Base-by-base conservation (phyloP, 2,888 invertebrate genomes). In the Volucella inflata region DNA sequence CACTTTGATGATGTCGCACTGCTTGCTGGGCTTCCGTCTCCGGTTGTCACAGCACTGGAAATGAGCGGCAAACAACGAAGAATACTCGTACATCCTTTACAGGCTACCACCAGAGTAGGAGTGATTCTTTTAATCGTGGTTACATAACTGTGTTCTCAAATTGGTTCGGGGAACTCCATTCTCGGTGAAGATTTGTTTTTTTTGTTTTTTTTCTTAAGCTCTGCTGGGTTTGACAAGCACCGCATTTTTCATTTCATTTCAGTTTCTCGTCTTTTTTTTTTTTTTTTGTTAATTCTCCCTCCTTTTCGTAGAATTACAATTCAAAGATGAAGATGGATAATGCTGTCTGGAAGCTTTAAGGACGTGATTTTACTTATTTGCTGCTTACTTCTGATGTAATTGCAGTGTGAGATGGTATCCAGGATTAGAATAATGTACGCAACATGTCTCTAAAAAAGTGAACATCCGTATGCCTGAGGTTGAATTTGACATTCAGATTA, bases 1-100 rank as follows among this genome's bases (percentile, higher is more conserved):
- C 85, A 85, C 85, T 85, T 85, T 85, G 81, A 85, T 81, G 72
- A 85, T 76, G 68, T 67, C 64, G 51, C 67, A 67, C 55, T 72
- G 81, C 76, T 81, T 77, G 80, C 59, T 80, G 60, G 67, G 50
- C 71, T 71, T 76, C 84, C 74, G 74, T 59, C 74, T 74, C 59
- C 48, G 62, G 42, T 55, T 71, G 81, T 75, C 64, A 55, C 62
- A 64, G 67, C 55, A 70, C 51, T 78, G 74, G 53, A 84, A 79
- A 79, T 78, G 74, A 84, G 70, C 74, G 30, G n/a, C 53, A 11
- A 74, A 16, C 11, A 46, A 65, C 1, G 38, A 46, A 70, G 30
- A 57, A 55, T 21, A 51, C 50, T 48, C 57, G 40, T 67, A 59
- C 65, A 38, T 59, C 38, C 21, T 17, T 12, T 8, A 17, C 50